Base-by-base conservation (phyloP, 2,888 invertebrate genomes). In the Malachius bipustulatus region DNA sequence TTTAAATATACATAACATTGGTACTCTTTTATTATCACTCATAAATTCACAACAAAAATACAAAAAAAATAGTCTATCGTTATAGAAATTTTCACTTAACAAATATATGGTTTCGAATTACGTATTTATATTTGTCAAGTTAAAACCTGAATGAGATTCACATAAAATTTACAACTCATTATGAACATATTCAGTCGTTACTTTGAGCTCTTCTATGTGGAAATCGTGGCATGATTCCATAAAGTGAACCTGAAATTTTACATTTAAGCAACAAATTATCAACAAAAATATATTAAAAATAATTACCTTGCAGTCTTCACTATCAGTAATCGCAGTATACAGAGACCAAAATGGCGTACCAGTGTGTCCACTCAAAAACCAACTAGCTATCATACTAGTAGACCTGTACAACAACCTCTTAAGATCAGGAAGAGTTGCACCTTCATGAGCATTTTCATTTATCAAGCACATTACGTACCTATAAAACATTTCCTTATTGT, bases 141-240 rank as follows among this genome's bases (percentile, higher is more conserved):
- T n/a, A n/a, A n/a, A n/a, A n/a, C n/a, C n/a, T n/a, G n/a, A n/a
- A n/a, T n/a, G n/a, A n/a, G n/a, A n/a, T n/a, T n/a, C n/a, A n/a
- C n/a, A n/a, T n/a, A n/a, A n/a, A 30, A 38, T 44, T 66, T 76
- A 85, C 60, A 87, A 70, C 66, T 87, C 87, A 56, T 71, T 84
- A 62, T 85, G 87, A 50, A 77, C 71, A 41, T 79, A 80, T 64
- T 85, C 85, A 30, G 83, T 84, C 36, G 83, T 85, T 15, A 82
- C 83, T 67, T 75, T 77, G 29, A 78, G 60, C 60, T 87, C 87
- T 56, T 84, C 84, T 54, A 81, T 76, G 57, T 85, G 84, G 68
- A 84, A 88, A 2, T 76, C 74, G 14, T 72, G 71, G 51, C 87
- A 87, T 48, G 81, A 76, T 0, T 76, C 77, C 31, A 78, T 75